A percentile compares a stretch with the other conserved stretches of the same genome.
These are phyloP conservation scores for Phoenicopterus ruber DNA, from an alignment of 2,113 vertebrate species.

Conservation along the genomic window DNA sequence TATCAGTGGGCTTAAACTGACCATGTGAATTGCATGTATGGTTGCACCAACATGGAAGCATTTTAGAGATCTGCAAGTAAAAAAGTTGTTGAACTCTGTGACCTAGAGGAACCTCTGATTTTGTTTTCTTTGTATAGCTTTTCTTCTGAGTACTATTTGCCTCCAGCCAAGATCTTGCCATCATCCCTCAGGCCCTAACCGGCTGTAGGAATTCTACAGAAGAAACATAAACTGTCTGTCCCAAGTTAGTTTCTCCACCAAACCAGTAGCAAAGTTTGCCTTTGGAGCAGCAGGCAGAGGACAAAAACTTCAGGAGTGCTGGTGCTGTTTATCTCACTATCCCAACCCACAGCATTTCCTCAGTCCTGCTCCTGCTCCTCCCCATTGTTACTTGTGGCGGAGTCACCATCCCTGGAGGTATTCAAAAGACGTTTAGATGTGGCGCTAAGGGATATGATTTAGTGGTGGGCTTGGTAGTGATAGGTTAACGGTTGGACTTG, in stretches of 20 bases:
- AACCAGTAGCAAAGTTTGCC: background rate
- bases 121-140: background rate
- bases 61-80: background rate
- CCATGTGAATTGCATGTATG: background rate
- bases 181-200: background rate
- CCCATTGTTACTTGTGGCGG: rapidly evolving
- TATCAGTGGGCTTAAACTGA: background rate
- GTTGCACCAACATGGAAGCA: background rate
- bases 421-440: too few relatives aligned
- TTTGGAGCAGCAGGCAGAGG: background rate
- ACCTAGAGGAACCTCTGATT: background rate
- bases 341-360: background rate
- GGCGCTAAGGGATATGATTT: too few relatives aligned
- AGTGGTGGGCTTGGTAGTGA: too few relatives aligned
- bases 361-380: background rate
- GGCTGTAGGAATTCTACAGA: background rate
- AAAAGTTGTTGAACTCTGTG: background rate
- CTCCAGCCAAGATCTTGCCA: background rate
- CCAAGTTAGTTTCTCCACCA: background rate
- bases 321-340: background rate
- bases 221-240: background rate
- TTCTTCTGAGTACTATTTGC: background rate
- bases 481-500: too few relatives aligned
- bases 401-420: too few relatives aligned
- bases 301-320: background rate